Base-by-base conservation (phyloP, 2,113 vertebrate genomes). In the Diadophis punctatus region DNA sequence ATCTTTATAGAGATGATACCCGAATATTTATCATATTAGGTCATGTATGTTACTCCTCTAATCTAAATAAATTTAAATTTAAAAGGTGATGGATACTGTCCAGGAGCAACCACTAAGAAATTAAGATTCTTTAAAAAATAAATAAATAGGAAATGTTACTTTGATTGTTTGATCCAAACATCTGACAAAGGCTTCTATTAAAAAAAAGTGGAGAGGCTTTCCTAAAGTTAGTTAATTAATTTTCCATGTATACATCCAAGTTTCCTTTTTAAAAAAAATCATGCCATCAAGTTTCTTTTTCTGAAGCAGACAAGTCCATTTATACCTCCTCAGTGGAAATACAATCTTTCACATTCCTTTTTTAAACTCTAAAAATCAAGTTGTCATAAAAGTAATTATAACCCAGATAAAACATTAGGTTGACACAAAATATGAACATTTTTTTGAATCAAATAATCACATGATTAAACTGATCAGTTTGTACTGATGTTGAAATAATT, bases 201-300 rank as follows among this genome's bases (percentile, higher is more conserved):
- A 55, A 39, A 39, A 53, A 43, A 39, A 25, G 10, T 39, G 3
- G 63, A 60, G 68, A 46, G 46, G 68, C 55, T 27, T 88, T 56
- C 34, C 4, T 16, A 87, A 92, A 91, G 43, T 7, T 12, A 84
- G 90, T 86, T 95, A 94, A 95, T 91, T 34, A 25, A 0, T 94
- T 96, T 96, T 91, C 87, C 93, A 90, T 94, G 51, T 84, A 96
- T 96, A 93, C 22, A 93, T 51, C 25, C 86, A 89, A 39, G 53
- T 87, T 43, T 92, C 43, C 68, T 93, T 49, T 68, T 87, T 94
- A 4, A 4, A 53, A 53, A 53, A 53, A 95, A 91, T 93, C 30
- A 84, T 18, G 27, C 8, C 93, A 43, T 48, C 93, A 90, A 9
- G 8, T 87, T 88, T 53, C 53, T 89, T 89, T 89, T 58, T 74